These are phyloP conservation scores for Timema podura DNA, from an alignment of 2,888 invertebrate species.

Conservation along the genomic window DNA sequence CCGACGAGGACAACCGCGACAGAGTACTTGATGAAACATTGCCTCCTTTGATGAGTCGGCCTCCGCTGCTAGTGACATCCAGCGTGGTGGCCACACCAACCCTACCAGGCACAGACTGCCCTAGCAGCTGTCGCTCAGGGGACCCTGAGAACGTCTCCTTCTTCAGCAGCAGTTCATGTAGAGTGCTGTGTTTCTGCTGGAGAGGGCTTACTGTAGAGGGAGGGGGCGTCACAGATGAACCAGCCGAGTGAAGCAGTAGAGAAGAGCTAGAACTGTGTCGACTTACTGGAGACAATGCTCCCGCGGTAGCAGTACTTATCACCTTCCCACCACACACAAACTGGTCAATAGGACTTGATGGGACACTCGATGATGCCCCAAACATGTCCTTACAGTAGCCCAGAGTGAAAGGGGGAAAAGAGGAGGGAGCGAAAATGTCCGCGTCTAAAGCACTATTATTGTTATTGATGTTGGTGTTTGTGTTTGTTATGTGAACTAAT, in stretches of 20 bases:
- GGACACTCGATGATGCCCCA: slow-evolving; percentile 41
- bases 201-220: slow-evolving; percentile 38
- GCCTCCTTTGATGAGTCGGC: slow-evolving; percentile 17
- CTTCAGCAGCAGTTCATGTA: slow-evolving; percentile 66
- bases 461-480: slow-evolving; percentile 31
- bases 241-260: slow-evolving; percentile 42
- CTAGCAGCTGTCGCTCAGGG: slow-evolving; percentile 54
- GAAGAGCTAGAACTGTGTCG: slow-evolving; percentile 61
- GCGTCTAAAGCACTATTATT: slow-evolving; percentile 35
- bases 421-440: slow-evolving; percentile 35
- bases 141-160: slow-evolving; percentile 55
- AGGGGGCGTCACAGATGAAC: slow-evolving; percentile 43
- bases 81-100: slow-evolving; percentile 42
- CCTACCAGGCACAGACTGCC: slow-evolving; percentile 60
- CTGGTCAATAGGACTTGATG: slow-evolving; percentile 51
- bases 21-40: slow-evolving; percentile 39
- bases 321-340: slow-evolving; percentile 31
- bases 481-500: slow-evolving; percentile 28
- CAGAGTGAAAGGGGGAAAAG: slow-evolving; percentile 40
- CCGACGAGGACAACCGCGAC: slow-evolving; percentile 77
- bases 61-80: slow-evolving; percentile 27
- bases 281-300: slow-evolving; percentile 60
- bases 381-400: slow-evolving; percentile 41
- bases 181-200: slow-evolving; percentile 47
- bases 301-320: slow-evolving; percentile 31